Percentiles rank a stretch among this genome's conserved stretches.
Conservation (phyloP, 2,888 invertebrate species). For the Autographa pulchrina region DNA sequence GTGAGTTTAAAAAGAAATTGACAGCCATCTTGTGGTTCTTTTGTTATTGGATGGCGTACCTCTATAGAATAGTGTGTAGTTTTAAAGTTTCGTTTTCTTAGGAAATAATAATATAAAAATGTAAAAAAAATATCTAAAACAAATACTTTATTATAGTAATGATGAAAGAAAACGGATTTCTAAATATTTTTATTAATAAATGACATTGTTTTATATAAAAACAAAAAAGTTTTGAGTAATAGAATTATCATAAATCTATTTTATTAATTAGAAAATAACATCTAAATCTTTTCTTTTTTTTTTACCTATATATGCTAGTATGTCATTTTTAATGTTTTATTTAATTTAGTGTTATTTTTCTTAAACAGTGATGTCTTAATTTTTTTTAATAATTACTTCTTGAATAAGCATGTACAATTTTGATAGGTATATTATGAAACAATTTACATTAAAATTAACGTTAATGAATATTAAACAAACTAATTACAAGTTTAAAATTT, state of each 20-base stretch:
- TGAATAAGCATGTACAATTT: neutral
- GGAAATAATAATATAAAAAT: neutral
- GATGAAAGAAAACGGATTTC: neutral
- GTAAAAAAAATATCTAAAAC: too few relatives aligned
- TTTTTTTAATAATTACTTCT: neutral
- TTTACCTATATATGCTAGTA: too few relatives aligned
- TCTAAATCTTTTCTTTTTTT: neutral
- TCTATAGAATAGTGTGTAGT: neutral
- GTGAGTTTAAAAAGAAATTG: conserved; percentile 69
- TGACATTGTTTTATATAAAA: neutral
- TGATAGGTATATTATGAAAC: too few relatives aligned
- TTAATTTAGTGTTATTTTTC: neutral
- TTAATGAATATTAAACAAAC: neutral
- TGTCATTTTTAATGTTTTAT: neutral
- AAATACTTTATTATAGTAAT: neutral
- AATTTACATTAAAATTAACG: neutral
- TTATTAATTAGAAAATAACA: neutral
- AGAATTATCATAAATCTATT: neutral
- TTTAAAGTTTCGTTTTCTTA: neutral
- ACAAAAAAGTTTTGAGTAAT: neutral
- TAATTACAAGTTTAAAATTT: neutral
- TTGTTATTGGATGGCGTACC: too few relatives aligned
- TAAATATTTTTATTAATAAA: neutral
- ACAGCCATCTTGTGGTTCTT: conserved; percentile 69
- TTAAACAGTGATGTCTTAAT: too few relatives aligned